Evolutionary conservation across 2,888 invertebrate genomes (phyloP).

Genomic region (Stictocephala bisonia): DNA sequence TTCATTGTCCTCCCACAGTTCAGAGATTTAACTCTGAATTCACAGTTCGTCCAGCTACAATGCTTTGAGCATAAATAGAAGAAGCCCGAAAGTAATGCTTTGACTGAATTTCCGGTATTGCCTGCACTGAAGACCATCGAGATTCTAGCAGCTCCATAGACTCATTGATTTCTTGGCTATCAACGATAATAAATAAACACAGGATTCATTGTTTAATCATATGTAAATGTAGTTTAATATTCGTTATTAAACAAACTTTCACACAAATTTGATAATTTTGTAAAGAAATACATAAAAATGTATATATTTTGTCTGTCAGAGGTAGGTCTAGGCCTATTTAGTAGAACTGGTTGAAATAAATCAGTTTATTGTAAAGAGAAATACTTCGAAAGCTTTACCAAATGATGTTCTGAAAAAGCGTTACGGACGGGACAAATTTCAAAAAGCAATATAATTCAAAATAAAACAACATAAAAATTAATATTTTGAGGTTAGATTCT

Average conservation of each 20-base stretch:
- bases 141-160: slow-evolving; percentile 34
- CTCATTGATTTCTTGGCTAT: slow-evolving; percentile 29
- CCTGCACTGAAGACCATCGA: slow-evolving; percentile 27
- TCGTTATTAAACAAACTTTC: slow-evolving; percentile 30
- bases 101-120: slow-evolving; percentile 25
- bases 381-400: slow-evolving; percentile 35
- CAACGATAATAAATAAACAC: slow-evolving; percentile 32
- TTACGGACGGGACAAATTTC: slow-evolving; percentile 36
- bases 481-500: slow-evolving; percentile 31
- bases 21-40: slow-evolving; percentile 18
- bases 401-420: slow-evolving; percentile 39
- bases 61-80: slow-evolving; percentile 29
- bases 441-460: slow-evolving; percentile 35
- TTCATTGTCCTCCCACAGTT: slow-evolving; percentile 12
- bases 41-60: slow-evolving; percentile 34
- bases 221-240: slow-evolving; percentile 23
- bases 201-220: slow-evolving; percentile 31
- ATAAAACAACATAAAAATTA: slow-evolving; percentile 32
- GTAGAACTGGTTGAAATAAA: slow-evolving; percentile 25
- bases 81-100: slow-evolving; percentile 31
- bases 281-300: too few species aligned
- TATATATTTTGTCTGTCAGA: too few species aligned
- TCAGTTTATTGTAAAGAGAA: slow-evolving; percentile 31
- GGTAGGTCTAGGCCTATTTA: slow-evolving; percentile 31
- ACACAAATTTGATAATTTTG: too few species aligned